Percentiles rank a stretch among this genome's conserved stretches.
Evolutionary conservation across 2,888 invertebrate species (phyloP).

Genomic region (Cryptocephalus moraei): DNA sequence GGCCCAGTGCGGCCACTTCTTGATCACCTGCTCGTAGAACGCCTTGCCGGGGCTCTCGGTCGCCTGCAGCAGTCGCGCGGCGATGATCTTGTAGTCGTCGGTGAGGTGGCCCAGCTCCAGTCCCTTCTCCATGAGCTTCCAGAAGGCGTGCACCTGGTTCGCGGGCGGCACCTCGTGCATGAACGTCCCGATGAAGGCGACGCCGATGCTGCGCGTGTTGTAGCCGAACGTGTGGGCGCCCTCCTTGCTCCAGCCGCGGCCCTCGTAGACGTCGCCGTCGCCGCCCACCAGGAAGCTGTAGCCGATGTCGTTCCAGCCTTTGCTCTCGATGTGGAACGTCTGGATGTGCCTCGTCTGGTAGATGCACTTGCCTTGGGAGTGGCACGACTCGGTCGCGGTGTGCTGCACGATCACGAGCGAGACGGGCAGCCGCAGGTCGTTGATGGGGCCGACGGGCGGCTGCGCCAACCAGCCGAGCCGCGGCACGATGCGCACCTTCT

Average conservation of each 20-base stretch:
- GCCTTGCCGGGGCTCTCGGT: constrained; percentile 60
- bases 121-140: constrained; percentile 51
- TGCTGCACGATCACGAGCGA: constrained; percentile 52
- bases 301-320: constrained; percentile 55
- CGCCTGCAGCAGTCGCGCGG: constrained; percentile 54
- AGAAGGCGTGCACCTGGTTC: constrained; percentile 49
- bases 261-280: constrained; percentile 65
- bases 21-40: constrained; percentile 49
- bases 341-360: constrained; percentile 43
- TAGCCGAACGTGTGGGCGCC: constrained; percentile 56
- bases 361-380: constrained; percentile 28
- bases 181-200: constrained; percentile 66
- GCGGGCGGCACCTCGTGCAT: constrained; percentile 42
- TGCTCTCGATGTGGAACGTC: constrained; percentile 57
- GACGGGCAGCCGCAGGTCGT: constrained; percentile 39
- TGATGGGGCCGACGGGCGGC: constrained; percentile 36
- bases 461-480: constrained; percentile 51
- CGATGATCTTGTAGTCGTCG: constrained; percentile 55
- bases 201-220: constrained; percentile 56
- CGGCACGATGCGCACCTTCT: constrained; percentile 11
- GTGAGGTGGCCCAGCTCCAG: constrained; percentile 50
- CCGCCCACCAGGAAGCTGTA: constrained; percentile 75
- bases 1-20: constrained; percentile 56
- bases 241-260: constrained; percentile 24
- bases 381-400: constrained; percentile 53